phyloP scores from a whole-genome alignment of 2,113 vertebrate species.

The Tautogolabrus adspersus region DNA sequence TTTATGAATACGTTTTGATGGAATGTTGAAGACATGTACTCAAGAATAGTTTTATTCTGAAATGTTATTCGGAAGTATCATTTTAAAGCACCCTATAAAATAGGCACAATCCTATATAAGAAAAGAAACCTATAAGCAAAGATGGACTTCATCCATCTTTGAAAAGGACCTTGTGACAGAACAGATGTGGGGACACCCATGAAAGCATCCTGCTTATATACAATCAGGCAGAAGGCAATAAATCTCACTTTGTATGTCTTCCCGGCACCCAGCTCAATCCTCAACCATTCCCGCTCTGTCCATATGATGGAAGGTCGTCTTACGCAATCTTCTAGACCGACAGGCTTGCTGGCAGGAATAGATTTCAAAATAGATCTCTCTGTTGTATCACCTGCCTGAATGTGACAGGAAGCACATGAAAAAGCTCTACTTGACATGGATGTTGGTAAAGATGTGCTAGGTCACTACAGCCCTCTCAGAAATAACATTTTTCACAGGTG shows the following conservation, averaged over 20 bases:
- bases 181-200: neutral
- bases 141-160: conserved; percentile 2
- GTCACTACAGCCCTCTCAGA: neutral
- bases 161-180: neutral
- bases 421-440: conserved; percentile 67
- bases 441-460: conserved; percentile 47
- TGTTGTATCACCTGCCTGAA: conserved; percentile 39
- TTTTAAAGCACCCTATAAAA: neutral
- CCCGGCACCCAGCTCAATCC: neutral
- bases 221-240: conserved; percentile 33
- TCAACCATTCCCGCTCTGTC: neutral
- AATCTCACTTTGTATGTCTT: conserved; percentile 29
- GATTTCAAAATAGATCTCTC: conserved; percentile 35
- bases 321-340: conserved; percentile 16
- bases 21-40: too few relatives aligned
- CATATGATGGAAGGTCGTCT: conserved; percentile 28
- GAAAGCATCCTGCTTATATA: conserved; percentile 2
- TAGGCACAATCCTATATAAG: neutral
- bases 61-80: neutral
- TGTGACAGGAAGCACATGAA: conserved; percentile 23
- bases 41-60: neutral
- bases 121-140: neutral
- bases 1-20: neutral
- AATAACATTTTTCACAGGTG: conserved; percentile 30
- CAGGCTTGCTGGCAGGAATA: neutral